Evolutionary conservation across 2,797 vertebrate species (phyloP).

Genomic region (Alauda arvensis): DNA sequence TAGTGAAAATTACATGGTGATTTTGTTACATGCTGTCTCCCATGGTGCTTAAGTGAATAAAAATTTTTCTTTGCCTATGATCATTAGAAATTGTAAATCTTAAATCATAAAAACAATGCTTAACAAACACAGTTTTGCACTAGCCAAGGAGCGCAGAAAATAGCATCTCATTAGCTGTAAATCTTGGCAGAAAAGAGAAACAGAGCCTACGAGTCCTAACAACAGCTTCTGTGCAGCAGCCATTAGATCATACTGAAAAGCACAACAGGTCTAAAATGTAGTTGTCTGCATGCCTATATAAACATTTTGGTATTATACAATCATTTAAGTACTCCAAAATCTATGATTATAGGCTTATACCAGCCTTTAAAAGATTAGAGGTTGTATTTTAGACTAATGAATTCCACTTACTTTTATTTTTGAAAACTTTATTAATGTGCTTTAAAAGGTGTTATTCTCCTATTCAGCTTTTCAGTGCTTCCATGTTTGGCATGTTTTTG

Average conservation of each 20-base stretch:
- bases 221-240: conserved; percentile 35
- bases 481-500: neutral
- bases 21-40: neutral
- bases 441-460: neutral
- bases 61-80: conserved; percentile 21
- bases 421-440: neutral
- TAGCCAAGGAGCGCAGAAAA: conserved; percentile 6
- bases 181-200: conserved; percentile 35
- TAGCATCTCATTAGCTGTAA: conserved; percentile 19
- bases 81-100: conserved; percentile 33
- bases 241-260: conserved; percentile 24
- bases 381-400: neutral
- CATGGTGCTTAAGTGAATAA: neutral
- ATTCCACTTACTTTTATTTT: conserved; percentile 18
- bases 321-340: neutral
- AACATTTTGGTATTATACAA: neutral
- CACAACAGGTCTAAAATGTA: conserved; percentile 15
- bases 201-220: neutral
- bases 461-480: neutral
- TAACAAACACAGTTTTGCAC: neutral
- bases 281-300: neutral
- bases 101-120: neutral
- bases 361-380: conserved; percentile 10
- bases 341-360: neutral
- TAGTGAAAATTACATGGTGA: neutral